These are phyloP conservation scores for Epizoanthus scotinus DNA, from an alignment of 92 coral and sea anemone genomes.

Conservation along the genomic window DNA sequence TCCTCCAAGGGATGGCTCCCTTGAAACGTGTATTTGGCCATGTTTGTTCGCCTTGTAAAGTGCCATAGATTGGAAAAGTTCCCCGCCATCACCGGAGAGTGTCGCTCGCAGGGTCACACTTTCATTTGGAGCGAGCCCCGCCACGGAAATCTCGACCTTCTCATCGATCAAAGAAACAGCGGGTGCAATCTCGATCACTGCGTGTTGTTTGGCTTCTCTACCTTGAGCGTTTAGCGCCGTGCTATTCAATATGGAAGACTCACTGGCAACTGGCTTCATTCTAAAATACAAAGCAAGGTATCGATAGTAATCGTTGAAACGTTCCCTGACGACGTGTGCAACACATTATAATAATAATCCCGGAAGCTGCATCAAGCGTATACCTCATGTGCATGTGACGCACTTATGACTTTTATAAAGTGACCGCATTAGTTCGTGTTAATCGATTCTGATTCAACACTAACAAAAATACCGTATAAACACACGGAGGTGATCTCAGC, in stretches of 20 bases:
- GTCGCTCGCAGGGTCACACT: slow-evolving; percentile 46
- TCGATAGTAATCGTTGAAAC: too few relatives aligned
- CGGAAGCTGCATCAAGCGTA: too few relatives aligned
- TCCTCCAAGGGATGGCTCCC: slow-evolving; percentile 53
- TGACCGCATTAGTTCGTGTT: too few relatives aligned
- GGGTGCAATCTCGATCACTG: slow-evolving; percentile 12
- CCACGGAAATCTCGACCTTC: slow-evolving; percentile 32
- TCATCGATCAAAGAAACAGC: slow-evolving; percentile 46
- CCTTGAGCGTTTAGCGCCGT: neutral
- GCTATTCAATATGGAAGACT: neutral
- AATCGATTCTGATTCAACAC: too few relatives aligned
- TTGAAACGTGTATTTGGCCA: slow-evolving; percentile 33
- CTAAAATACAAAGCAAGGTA: neutral
- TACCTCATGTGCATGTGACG: too few relatives aligned
- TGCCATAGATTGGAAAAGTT: slow-evolving; percentile 37
- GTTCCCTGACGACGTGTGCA: too few relatives aligned
- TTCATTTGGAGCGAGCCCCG: slow-evolving; percentile 9
- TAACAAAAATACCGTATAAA: too few relatives aligned
- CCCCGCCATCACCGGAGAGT: slow-evolving; percentile 49
- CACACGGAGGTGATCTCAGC: too few relatives aligned
- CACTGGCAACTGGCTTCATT: neutral
- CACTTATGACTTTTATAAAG: too few relatives aligned
- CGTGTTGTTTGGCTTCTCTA: neutral
- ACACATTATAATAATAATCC: too few relatives aligned
- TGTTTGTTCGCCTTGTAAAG: slow-evolving; percentile 29